Base-by-base conservation (phyloP, 2,888 invertebrate genomes). In the Allacma fusca region DNA sequence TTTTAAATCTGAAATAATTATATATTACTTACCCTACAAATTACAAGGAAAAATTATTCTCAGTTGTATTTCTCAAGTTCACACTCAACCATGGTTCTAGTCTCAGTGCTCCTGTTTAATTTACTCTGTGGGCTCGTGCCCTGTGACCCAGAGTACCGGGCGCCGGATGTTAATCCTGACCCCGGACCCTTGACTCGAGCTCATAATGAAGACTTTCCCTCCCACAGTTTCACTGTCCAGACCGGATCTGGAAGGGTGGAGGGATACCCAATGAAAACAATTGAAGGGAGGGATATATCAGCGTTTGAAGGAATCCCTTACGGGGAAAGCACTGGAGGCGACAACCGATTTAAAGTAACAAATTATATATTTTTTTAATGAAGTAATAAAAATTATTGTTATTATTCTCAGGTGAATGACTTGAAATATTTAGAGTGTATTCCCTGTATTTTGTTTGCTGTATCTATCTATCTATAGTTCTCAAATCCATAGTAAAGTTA, bases 291-390 rank as follows among this genome's bases (percentile, higher is more conserved):
- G 43, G 69, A 70, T 1, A 81, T 83, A n/a, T 76, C 79, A 40
- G 80, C 81, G 0, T 83, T 81, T 69, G 80, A 83, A 76, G 81
- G 82, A 13, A 81, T 83, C 50, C 79, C 78, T 0, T 83, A 80
- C 26, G 83, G 78, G 9, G 78, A 82, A 43, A 34, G 78, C 0
- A 77, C 82, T 16, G 74, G 59, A 19, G 80, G 77, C n/a, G 19
- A 72, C 1, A 23, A 70, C n/a, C 40, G 83, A 59, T 82, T 80
- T 78, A 79, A 77, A 79, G 81, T 83, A 71, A 75, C 24, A 34
- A 34, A 7, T 34, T 24, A n/a, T n/a, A n/a, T n/a, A n/a, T n/a
- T n/a, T n/a, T n/a, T n/a, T n/a, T n/a, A n/a, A n/a, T n/a, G n/a
- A n/a, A n/a, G n/a, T n/a, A n/a, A n/a, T n/a, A n/a, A n/a, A n/a